Conservation (phyloP, 1,140 invertebrate species). For the Parasteatoda tepidariorum region DNA sequence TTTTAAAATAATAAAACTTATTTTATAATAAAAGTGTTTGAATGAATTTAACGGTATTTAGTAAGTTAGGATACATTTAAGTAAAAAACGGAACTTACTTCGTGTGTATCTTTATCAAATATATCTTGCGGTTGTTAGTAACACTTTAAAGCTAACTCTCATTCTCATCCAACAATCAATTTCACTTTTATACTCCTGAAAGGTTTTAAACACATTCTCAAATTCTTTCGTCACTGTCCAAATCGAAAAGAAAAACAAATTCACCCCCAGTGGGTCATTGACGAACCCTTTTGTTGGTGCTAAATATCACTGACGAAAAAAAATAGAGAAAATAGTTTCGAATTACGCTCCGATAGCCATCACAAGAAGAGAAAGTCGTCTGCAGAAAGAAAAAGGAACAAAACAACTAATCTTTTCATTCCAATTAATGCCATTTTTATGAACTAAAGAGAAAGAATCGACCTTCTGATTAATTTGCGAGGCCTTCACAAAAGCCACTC, state of each 20-base stretch:
- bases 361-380: neutral
- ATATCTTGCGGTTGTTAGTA: no score
- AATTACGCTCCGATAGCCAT: neutral
- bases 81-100: no score
- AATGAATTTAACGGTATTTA: no score
- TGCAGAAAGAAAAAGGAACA: neutral
- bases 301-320: neutral
- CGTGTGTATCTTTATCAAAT: no score
- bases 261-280: constrained; percentile 20
- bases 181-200: constrained; percentile 38
- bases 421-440: neutral
- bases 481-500: neutral
- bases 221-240: neutral
- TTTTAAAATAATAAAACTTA: no score
- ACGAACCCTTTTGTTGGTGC: constrained; percentile 17
- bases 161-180: no score
- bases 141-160: no score
- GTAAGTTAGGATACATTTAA: no score
- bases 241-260: constrained; percentile 4
- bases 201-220: constrained; percentile 13
- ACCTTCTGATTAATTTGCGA: constrained; percentile 21
- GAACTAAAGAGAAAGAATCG: constrained; percentile 4
- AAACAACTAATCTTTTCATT: neutral
- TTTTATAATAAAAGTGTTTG: no score
- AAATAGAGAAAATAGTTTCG: neutral